Percentiles rank a stretch among this genome's conserved stretches.
phyloP scores from a whole-genome alignment of 2,888 invertebrate genomes.

The Lepidocyrtinus sp. region DNA sequence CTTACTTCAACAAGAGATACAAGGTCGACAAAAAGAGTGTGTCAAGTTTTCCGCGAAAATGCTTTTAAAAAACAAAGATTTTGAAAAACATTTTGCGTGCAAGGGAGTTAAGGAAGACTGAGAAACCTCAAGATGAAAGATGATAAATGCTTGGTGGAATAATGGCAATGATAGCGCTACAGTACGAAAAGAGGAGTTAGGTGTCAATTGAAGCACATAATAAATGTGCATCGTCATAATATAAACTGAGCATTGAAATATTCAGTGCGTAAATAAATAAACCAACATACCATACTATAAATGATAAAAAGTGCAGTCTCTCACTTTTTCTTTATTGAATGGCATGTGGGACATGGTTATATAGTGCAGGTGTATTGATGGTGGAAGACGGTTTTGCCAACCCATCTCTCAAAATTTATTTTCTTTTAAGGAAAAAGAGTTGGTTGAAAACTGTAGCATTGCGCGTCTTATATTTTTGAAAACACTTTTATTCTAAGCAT shows the following conservation, averaged over 20 bases:
- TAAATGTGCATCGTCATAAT: constrained; percentile 48
- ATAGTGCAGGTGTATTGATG: not conserved
- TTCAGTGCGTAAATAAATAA: constrained; percentile 66
- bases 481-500: too few relatives aligned
- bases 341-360: not conserved
- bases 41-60: constrained; percentile 34
- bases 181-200: constrained; percentile 30
- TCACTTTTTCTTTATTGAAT: not conserved
- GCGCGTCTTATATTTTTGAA: too few relatives aligned
- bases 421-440: not conserved
- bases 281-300: constrained; percentile 32
- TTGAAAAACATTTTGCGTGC: too few relatives aligned
- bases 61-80: not conserved
- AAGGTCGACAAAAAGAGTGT: constrained; percentile 52
- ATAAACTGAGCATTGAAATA: constrained; percentile 39
- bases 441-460: too few relatives aligned
- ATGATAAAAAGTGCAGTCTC: not conserved
- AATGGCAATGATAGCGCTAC: not conserved
- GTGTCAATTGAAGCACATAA: constrained; percentile 57
- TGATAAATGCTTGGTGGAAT: not conserved
- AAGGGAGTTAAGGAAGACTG: too few relatives aligned
- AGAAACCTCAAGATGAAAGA: too few relatives aligned
- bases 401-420: not conserved
- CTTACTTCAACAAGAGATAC: constrained; percentile 1
- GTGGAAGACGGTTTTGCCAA: not conserved